phyloP scores from a whole-genome alignment of 2,113 vertebrate species.

The Hyaena hyaena region DNA sequence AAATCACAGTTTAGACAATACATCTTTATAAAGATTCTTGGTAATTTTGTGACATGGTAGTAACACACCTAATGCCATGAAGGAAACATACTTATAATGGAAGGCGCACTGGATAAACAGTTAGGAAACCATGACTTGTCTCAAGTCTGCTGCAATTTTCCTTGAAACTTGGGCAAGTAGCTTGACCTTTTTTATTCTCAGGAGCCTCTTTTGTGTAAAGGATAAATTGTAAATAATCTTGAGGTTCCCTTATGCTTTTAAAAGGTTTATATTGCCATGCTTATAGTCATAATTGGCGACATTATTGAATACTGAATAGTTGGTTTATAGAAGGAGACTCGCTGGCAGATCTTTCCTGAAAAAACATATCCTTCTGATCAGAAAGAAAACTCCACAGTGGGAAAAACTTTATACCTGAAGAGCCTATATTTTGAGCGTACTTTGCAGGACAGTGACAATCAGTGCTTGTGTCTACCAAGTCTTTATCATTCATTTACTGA shows the following conservation, averaged over 20 bases:
- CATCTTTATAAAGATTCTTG: neutral
- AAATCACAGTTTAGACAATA: constrained; percentile 49
- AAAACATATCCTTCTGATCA: neutral
- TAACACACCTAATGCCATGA: neutral
- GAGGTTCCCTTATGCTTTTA: neutral
- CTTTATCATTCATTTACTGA: neutral
- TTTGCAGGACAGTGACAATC: neutral
- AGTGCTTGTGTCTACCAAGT: neutral
- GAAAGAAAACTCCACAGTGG: neutral
- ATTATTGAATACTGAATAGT: neutral
- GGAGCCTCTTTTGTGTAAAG: neutral
- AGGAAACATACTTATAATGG: neutral
- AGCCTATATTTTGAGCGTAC: fast-evolving
- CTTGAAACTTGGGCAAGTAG: neutral
- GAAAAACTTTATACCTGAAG: neutral
- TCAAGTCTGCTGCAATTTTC: neutral
- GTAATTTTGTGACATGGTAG: neutral
- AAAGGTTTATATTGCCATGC: neutral
- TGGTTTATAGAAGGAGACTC: neutral
- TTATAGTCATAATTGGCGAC: neutral
- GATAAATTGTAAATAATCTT: neutral
- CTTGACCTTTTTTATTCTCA: neutral
- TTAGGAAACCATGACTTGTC: neutral
- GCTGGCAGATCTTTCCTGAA: neutral
- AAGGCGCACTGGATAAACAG: neutral